phyloP scores from a whole-genome alignment of 2,113 vertebrate species.

The Colossoma macropomum region DNA sequence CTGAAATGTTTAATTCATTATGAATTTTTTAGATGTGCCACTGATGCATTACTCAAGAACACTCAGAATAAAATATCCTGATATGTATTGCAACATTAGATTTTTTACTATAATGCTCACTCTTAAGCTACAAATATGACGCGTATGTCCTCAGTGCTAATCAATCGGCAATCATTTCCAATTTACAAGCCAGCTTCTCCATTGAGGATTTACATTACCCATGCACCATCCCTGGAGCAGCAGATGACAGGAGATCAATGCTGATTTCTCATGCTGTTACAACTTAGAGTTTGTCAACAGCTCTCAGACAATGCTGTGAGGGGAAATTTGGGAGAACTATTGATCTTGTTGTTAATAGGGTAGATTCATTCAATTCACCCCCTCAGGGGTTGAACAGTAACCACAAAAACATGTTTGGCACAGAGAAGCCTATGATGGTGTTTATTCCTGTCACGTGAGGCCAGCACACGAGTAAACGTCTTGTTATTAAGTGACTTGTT shows the following conservation, averaged over 20 bases:
- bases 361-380: background rate
- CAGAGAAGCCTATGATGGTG: background rate
- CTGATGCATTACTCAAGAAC: too few species aligned
- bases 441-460: background rate
- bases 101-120: background rate
- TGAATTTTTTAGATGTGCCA: too few species aligned
- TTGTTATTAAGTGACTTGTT: background rate
- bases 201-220: constrained; percentile 30
- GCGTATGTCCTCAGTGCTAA: background rate
- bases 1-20: too few species aligned
- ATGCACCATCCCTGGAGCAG: constrained; percentile 25
- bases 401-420: constrained; percentile 7
- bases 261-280: constrained; percentile 24
- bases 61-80: too few species aligned
- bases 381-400: background rate
- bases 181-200: constrained; percentile 5
- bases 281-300: constrained; percentile 22
- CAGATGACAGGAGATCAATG: constrained; percentile 36
- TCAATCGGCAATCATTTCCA: constrained; percentile 17
- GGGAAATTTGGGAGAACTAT: background rate
- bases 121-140: background rate
- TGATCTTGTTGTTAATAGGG: constrained; percentile 16
- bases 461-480: too few species aligned
- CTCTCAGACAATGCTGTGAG: background rate
- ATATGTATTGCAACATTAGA: background rate